Evolutionary conservation across 2,113 vertebrate species (phyloP).

Genomic region (Gallinago paraguaiae): DNA sequence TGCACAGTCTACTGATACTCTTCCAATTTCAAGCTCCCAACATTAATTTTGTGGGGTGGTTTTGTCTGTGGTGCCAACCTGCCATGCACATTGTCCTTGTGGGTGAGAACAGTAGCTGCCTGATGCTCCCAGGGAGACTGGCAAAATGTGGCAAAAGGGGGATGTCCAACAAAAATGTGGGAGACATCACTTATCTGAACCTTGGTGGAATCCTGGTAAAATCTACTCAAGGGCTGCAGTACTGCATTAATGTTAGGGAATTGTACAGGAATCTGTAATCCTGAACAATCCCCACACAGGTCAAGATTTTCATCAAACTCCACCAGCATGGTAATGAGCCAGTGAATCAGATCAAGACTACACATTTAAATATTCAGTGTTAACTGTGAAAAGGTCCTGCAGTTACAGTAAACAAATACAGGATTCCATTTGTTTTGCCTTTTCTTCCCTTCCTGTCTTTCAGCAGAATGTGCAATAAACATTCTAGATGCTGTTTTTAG

Average conservation of each 20-base stretch:
- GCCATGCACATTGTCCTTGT: not conserved
- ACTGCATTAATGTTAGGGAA: not conserved
- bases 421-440: not conserved
- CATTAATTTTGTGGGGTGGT: not conserved
- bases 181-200: not conserved
- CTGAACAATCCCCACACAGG: not conserved
- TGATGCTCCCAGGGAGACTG: not conserved
- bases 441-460: not conserved
- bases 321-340: not conserved
- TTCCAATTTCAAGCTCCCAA: not conserved
- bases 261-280: not conserved
- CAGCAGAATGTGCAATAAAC: not conserved
- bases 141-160: not conserved
- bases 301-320: not conserved
- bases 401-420: not conserved
- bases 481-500: conserved; percentile 1
- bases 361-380: not conserved
- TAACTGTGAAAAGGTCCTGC: not conserved
- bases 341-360: not conserved
- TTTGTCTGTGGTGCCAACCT: not conserved
- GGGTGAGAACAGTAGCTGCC: not conserved
- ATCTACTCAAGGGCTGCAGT: not conserved
- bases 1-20: not conserved
- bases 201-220: not conserved
- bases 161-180: not conserved